Percentiles rank a stretch among this genome's conserved stretches.
phyloP scores from a whole-genome alignment of 2,797 vertebrate species.

The Tinamus major region DNA sequence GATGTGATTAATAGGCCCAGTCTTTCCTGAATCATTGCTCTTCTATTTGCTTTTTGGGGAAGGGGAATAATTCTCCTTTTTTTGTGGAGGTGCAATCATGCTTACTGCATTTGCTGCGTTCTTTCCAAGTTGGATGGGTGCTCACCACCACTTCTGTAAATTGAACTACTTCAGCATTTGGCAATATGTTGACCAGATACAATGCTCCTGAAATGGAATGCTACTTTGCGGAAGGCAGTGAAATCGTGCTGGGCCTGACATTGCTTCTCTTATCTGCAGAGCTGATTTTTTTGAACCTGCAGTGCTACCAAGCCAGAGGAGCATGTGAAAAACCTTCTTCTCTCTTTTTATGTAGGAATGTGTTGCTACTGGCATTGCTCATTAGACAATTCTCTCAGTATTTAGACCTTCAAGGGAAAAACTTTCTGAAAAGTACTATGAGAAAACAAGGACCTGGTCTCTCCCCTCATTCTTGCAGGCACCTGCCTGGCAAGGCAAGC shows the following conservation, averaged over 20 bases:
- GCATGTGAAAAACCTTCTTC: not conserved
- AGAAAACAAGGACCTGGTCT: not conserved
- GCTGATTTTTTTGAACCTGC: not conserved
- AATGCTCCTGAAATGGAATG: not conserved
- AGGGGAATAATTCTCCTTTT: not conserved
- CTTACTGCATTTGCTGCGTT: not conserved
- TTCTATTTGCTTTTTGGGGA: not conserved
- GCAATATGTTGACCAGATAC: not conserved
- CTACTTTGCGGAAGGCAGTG: not conserved
- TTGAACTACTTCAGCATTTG: not conserved
- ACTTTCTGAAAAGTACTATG: accelerated
- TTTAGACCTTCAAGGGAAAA: not conserved
- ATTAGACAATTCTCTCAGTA: not conserved
- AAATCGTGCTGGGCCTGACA: not conserved
- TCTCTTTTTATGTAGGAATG: accelerated
- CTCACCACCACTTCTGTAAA: not conserved
- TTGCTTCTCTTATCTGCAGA: not conserved
- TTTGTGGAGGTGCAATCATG: not conserved
- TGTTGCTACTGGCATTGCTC: not conserved
- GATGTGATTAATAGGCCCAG: not conserved
- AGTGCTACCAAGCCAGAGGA: not conserved
- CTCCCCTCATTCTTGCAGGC: not conserved
- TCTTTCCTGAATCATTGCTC: not conserved
- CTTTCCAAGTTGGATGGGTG: not conserved
- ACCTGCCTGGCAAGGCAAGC: not conserved